Percentiles rank a stretch among this genome's conserved stretches.
Evolutionary conservation across 2,797 vertebrate genomes (phyloP).

Genomic region (Muscicapa striata): DNA sequence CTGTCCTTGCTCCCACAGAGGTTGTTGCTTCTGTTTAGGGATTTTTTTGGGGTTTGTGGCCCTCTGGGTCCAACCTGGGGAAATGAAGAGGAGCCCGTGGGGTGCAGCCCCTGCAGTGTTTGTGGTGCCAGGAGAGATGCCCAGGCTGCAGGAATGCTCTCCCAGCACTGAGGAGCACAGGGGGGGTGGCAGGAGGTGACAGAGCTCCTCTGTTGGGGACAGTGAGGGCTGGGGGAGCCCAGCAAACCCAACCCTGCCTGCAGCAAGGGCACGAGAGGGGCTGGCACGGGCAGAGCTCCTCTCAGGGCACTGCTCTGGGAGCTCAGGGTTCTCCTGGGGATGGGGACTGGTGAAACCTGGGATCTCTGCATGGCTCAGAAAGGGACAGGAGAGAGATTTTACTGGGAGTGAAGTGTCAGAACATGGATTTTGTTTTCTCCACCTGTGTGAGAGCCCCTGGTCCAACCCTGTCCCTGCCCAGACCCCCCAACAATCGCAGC

Average conservation of each 20-base stretch:
- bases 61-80: background rate
- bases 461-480: accelerated
- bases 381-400: background rate
- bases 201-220: background rate
- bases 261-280: background rate
- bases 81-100: accelerated
- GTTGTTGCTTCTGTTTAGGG: background rate
- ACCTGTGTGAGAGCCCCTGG: background rate
- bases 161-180: background rate
- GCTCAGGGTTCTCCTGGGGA: background rate
- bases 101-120: background rate
- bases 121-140: background rate
- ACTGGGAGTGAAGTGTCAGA: background rate
- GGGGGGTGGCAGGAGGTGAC: background rate
- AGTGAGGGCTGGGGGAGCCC: background rate
- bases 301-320: background rate
- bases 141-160: background rate
- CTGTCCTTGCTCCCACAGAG: background rate
- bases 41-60: background rate
- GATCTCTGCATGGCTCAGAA: background rate
- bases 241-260: background rate
- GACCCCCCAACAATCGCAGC: background rate
- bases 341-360: background rate
- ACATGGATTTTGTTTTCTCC: background rate
- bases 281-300: background rate